Evolutionary conservation across 2,888 invertebrate species (phyloP).

Genomic region (Acrocera orbiculus): DNA sequence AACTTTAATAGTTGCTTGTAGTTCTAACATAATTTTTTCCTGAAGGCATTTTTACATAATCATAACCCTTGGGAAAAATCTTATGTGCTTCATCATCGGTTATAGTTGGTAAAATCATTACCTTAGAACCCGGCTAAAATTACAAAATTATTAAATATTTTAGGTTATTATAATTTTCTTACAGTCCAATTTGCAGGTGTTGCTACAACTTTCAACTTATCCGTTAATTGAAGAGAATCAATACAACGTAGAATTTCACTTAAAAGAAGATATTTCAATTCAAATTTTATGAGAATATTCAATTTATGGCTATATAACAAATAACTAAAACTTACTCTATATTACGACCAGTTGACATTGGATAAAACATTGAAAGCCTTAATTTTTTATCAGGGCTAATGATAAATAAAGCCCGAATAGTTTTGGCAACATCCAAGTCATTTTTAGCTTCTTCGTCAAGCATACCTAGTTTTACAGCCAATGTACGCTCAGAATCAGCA

Average conservation of each 20-base stretch:
- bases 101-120: conserved; percentile 62
- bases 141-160: conserved; percentile 11
- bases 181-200: conserved; percentile 80
- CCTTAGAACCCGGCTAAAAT: conserved; percentile 48
- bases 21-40: conserved; percentile 57
- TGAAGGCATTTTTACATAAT: conserved; percentile 53
- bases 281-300: not conserved
- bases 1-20: conserved; percentile 41
- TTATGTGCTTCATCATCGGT: conserved; percentile 44
- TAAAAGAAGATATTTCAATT: conserved; percentile 1
- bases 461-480: conserved; percentile 62
- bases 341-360: conserved; percentile 70
- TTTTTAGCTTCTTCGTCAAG: conserved; percentile 55
- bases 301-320: too few relatives aligned
- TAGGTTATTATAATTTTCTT: too few relatives aligned
- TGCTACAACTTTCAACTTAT: conserved; percentile 49
- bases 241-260: conserved; percentile 72
- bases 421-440: conserved; percentile 45
- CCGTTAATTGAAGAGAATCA: conserved; percentile 65
- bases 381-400: conserved; percentile 65
- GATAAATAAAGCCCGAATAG: conserved; percentile 60
- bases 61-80: conserved; percentile 51
- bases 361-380: conserved; percentile 66
- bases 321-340: conserved; percentile 46
- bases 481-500: conserved; percentile 50